phyloP scores from a whole-genome alignment of 2,113 vertebrate species.

The Benitochromis conjunctus region DNA sequence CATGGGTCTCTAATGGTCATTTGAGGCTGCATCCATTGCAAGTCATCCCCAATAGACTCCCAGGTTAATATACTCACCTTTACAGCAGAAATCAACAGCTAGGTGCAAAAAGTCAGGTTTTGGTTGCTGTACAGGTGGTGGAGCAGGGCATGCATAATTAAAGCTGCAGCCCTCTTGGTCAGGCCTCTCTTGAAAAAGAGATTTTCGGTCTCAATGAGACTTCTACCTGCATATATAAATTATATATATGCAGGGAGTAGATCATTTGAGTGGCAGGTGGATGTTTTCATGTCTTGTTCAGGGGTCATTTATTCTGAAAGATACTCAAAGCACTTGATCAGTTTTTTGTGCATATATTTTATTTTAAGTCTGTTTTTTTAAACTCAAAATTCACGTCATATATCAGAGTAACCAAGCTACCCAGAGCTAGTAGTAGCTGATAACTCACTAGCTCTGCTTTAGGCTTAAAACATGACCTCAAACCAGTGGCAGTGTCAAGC shows the following conservation, averaged over 20 bases:
- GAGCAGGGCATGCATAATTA: neutral
- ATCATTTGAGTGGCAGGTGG: neutral
- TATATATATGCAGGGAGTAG: neutral
- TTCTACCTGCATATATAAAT: neutral
- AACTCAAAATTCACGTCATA: neutral
- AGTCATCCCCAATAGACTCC: neutral
- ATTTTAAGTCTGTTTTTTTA: neutral
- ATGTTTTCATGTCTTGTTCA: neutral
- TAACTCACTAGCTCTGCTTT: neutral
- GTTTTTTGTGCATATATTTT: neutral
- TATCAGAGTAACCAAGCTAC: neutral
- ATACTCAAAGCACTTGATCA: neutral
- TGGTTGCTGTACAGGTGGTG: neutral
- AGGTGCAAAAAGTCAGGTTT: neutral
- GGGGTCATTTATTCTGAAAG: neutral
- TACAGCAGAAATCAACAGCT: neutral
- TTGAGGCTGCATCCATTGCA: neutral
- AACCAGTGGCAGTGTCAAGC: fast-evolving
- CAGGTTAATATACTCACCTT: neutral
- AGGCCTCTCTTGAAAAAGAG: neutral
- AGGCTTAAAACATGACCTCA: neutral
- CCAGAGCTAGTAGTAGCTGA: neutral
- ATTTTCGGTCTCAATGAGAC: fast-evolving
- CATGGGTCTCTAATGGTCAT: neutral
- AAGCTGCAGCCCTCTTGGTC: neutral